Conservation (phyloP, 2,888 invertebrate genomes). For the Macropis europaea region DNA sequence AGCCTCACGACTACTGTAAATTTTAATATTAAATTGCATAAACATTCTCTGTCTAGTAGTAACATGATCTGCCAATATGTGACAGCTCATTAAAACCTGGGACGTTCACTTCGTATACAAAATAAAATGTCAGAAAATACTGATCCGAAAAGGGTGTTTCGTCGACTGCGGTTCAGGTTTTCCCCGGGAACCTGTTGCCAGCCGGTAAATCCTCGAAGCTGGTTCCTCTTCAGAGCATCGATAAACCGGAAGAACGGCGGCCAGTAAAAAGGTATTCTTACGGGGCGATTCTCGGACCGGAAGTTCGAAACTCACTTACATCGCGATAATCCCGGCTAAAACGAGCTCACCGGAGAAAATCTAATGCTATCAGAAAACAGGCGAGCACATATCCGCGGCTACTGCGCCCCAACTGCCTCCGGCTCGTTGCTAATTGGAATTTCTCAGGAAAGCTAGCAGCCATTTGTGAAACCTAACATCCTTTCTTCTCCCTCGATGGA, state of each 20-base stretch:
- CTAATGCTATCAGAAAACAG: not conserved
- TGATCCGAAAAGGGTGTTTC: no score
- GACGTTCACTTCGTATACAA: no score
- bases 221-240: constrained; percentile 20
- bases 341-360: not conserved
- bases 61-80: no score
- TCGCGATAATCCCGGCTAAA: constrained; percentile 21
- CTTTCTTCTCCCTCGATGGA: no score
- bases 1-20: no score
- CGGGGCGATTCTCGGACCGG: not conserved
- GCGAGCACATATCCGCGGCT: constrained; percentile 5
- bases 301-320: constrained; percentile 15
- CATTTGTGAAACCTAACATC: no score
- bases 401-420: not conserved
- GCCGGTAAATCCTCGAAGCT: not conserved
- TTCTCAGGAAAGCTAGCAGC: no score
- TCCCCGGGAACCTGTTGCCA: constrained; percentile 33
- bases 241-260: constrained; percentile 16
- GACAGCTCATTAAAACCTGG: no score
- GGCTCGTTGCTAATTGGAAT: constrained; percentile 29
- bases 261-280: constrained; percentile 28
- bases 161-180: no score
- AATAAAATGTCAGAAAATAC: no score
- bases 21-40: no score
- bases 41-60: no score